Evolutionary conservation across 2,113 vertebrate genomes (phyloP).

Genomic region (Xyliphius kryptos): DNA sequence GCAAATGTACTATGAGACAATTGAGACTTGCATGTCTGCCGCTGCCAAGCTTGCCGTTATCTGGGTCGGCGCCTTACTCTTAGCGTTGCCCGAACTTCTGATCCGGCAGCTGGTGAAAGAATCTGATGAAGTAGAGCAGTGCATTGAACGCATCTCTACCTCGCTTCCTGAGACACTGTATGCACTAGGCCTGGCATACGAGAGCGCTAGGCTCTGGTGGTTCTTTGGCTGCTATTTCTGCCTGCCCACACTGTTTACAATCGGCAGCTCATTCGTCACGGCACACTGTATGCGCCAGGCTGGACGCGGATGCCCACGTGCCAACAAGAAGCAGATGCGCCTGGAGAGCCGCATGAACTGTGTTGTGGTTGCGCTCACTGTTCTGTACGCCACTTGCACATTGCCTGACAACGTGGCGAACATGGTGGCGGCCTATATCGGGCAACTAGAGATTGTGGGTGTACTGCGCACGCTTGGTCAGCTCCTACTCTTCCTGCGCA

Average conservation of each 20-base stretch:
- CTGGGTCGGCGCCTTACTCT: slow-evolving; percentile 86
- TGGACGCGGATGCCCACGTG: slow-evolving; percentile 73
- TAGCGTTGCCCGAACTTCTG: slow-evolving; percentile 88
- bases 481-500: slow-evolving; percentile 91
- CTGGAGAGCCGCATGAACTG: slow-evolving; percentile 98
- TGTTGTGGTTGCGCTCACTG: slow-evolving; percentile 88
- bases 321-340: slow-evolving; percentile 86
- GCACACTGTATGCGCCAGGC: slow-evolving; percentile 82
- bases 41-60: slow-evolving; percentile 89
- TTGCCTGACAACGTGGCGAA: slow-evolving; percentile 97
- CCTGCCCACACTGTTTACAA: too few relatives aligned
- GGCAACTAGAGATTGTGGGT: slow-evolving; percentile 79
- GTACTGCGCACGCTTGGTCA: slow-evolving; percentile 88
- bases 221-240: slow-evolving; percentile 98
- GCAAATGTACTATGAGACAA: slow-evolving; percentile 96
- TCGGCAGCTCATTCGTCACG: slow-evolving; percentile 84
- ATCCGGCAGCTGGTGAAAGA: slow-evolving; percentile 84
- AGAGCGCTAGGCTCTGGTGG: slow-evolving; percentile 92
- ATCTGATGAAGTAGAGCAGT: slow-evolving; percentile 70
- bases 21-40: slow-evolving; percentile 89
- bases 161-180: slow-evolving; percentile 88
- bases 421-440: slow-evolving; percentile 82
- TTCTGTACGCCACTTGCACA: slow-evolving; percentile 91
- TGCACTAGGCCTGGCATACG: slow-evolving; percentile 87
- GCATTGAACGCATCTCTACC: slow-evolving; percentile 82